Percentiles rank a stretch among this genome's conserved stretches.
These are phyloP conservation scores for Tauraco erythrolophus DNA, from an alignment of 2,113 vertebrate genomes.

Conservation along the genomic window DNA sequence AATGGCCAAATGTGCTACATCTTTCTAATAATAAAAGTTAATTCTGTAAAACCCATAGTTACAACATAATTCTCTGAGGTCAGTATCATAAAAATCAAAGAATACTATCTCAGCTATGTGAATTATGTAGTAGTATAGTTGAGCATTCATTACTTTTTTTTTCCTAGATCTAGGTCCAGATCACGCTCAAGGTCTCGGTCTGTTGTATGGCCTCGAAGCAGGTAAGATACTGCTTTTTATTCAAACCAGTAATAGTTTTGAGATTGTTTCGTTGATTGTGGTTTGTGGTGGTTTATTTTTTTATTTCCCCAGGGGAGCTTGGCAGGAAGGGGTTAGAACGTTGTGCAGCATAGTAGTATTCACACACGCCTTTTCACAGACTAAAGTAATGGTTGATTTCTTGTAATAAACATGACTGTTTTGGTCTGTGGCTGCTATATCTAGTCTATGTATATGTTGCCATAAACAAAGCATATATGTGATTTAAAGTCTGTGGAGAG, in stretches of 20 bases:
- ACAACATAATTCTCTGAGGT: neutral
- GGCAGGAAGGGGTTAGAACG: neutral
- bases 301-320: neutral
- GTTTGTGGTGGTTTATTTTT: too few species aligned
- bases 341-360: neutral
- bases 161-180: slow-evolving; percentile 77
- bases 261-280: neutral
- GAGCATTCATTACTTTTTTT: neutral
- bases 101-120: neutral
- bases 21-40: neutral
- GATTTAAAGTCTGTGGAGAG: neutral
- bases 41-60: neutral
- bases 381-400: neutral
- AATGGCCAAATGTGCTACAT: neutral
- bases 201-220: slow-evolving; percentile 82
- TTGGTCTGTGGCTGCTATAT: neutral
- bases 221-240: slow-evolving; percentile 50
- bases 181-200: slow-evolving; percentile 85
- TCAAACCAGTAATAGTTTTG: neutral
- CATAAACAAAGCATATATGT: neutral
- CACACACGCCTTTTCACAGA: rapidly evolving
- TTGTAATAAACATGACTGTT: neutral
- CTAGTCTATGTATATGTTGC: too few species aligned
- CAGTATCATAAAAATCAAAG: neutral
- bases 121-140: neutral